These are phyloP conservation scores for Lipotes vexillifer DNA, from an alignment of 2,113 vertebrate species.

Conservation along the genomic window DNA sequence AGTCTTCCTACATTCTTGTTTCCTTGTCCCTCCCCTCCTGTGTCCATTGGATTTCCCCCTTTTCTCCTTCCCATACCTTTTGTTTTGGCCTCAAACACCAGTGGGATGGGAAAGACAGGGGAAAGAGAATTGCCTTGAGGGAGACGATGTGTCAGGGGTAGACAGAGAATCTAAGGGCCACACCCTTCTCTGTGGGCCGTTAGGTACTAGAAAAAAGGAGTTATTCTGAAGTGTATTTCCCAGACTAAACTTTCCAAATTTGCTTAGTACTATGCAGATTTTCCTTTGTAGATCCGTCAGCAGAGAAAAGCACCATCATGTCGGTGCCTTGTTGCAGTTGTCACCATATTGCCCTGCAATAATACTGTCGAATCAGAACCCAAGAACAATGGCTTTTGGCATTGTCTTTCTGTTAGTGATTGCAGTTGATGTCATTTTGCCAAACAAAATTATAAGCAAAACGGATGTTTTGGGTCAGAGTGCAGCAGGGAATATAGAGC, in stretches of 20 bases:
- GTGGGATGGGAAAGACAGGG: not conserved
- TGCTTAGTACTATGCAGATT: not conserved
- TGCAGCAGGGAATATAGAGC: slow-evolving; percentile 89
- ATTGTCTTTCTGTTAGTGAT: slow-evolving; percentile 84
- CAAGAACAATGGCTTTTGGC: slow-evolving; percentile 79
- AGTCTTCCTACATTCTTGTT: accelerated
- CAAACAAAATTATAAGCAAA: slow-evolving; percentile 94
- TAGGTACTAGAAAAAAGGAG: not conserved
- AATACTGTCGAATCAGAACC: slow-evolving; percentile 69
- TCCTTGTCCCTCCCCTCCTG: not conserved
- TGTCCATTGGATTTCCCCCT: not conserved
- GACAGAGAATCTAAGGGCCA: too few species aligned
- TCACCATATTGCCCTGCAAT: slow-evolving; percentile 46
- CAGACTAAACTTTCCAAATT: not conserved
- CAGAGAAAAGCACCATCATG: slow-evolving; percentile 59
- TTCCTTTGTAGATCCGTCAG: slow-evolving; percentile 50
- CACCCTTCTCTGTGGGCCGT: not conserved
- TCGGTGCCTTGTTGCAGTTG: slow-evolving; percentile 52
- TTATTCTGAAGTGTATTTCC: not conserved
- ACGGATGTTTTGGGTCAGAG: slow-evolving; percentile 91
- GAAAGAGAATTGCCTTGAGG: not conserved
- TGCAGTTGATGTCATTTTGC: slow-evolving; percentile 93
- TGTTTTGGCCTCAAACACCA: not conserved
- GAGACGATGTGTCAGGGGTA: not conserved
- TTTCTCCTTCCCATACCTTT: not conserved